Evolutionary conservation across 2,113 vertebrate genomes (phyloP).

Genomic region (Ceyx cyanopectus): DNA sequence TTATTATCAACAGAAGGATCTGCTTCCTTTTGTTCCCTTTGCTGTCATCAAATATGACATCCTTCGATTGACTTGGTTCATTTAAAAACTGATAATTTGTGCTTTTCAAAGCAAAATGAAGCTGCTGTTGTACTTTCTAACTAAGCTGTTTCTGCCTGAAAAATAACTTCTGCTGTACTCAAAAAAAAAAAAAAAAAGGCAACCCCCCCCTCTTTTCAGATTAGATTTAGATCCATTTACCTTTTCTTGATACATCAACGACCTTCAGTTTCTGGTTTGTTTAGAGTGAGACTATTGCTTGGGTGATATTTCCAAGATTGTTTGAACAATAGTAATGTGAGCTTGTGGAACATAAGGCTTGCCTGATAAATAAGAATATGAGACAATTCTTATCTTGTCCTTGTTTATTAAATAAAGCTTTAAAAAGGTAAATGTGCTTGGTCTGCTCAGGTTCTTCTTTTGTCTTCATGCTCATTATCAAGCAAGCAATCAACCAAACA

Average conservation of each 20-base stretch:
- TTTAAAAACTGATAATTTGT: slow-evolving; percentile 33
- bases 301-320: neutral
- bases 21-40: slow-evolving; percentile 39
- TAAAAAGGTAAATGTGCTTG: neutral
- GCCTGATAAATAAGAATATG: neutral
- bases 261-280: neutral
- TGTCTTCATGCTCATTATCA: neutral
- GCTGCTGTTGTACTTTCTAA: neutral
- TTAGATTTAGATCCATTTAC: neutral
- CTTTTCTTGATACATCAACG: neutral
- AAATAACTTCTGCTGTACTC: neutral
- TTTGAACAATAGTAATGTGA: neutral
- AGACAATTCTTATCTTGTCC: neutral
- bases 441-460: neutral
- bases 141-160: neutral
- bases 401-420: neutral
- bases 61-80: neutral
- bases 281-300: neutral
- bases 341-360: neutral
- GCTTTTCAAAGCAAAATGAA: slow-evolving; percentile 32
- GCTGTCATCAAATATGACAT: neutral
- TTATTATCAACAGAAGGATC: slow-evolving; percentile 30
- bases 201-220: neutral
- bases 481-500: neutral
- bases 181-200: neutral